Evolutionary conservation across 1,140 invertebrate genomes (phyloP), one percentile per base, ranked within the genome.

Genomic region (Drosophila mayri): DNA sequence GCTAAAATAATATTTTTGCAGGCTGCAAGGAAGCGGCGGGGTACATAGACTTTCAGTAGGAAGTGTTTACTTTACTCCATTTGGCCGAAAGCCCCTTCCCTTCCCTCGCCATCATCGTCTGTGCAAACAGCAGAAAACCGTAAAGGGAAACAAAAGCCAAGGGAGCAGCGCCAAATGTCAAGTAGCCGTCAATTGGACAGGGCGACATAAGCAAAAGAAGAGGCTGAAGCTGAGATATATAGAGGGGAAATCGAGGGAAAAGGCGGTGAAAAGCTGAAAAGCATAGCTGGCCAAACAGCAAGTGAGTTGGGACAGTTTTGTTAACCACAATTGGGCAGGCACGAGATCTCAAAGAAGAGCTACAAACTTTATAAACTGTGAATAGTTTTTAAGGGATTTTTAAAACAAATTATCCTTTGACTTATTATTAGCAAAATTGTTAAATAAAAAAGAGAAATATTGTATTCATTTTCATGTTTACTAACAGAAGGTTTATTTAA

Each of bases 141-240:
- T 55, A 60, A 76, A 66, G 74, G 74, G 47, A 74, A 77, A 77
- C 68, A 72, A 72, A 72, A 72, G 44, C 52, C 11, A n/a, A 60
- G 68, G 65, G 35, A 67, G 62, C 66, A 71, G 68, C 68, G 66
- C 67, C 76, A 88, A 90, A 88, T 88, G 85, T 88, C 84, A 88
- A 88, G 84, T 90, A 90, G 85, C 80, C 85, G 84, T 90, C 84
- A 88, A 88, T 88, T 90, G 85, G 74, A 86, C 84, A 76, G 76
- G 35, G 49, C 40, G 38, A 76, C 71, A 76, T 67, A 66, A 37
- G 63, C 63, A 59, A 47, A 55, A 73, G 50, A 37, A 37, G 44
- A n/a, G 37, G 44, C 59, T 30, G 28, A 30, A 30, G 28, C 28
- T 30, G 28, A 38, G 25, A 47, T 32, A 22, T 28, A 20, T 44